Evolutionary conservation across 2,113 vertebrate species (phyloP), one percentile per base, ranked within the genome.

Genomic region (Apaloderma vittatum): DNA sequence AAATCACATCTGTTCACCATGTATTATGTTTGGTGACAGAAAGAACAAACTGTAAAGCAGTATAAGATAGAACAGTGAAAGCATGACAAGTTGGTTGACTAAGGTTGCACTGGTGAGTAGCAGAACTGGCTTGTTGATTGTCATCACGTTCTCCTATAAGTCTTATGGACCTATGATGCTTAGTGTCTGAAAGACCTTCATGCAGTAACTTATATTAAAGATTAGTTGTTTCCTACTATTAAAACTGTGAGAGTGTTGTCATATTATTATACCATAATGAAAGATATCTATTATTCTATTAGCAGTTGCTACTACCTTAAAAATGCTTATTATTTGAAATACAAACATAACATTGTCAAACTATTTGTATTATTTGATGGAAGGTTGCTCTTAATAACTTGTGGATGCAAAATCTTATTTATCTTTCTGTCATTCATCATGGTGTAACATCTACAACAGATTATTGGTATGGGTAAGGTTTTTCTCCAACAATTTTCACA

Each of bases 1-100:
- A 93, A 96, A 80, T 82, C 16, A 66, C 87, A 93, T 93, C 94
- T 96, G 84, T 54, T 94, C 65, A 71, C 57, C 70, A 77, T 93
- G 63, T 15, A 75, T 90, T 86, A 76, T 88, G 29, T 93, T 93
- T 93, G 48, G 40, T 71, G 76, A 96, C 86, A 94, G 79, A 93
- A 76, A 32, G 80, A 91, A 85, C 54, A 93, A 85, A 34, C 51
- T 81, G 22, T 61, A 88, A 94, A 88, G n/a, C 12, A 91, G 27
- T 27, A 63, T 71, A 87, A 58, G 62, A 80, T 46, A 54, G 91
- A 94, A 92, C 16, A 70, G 36, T 16, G 32, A 52, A 62, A 86
- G 43, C 12, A 62, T 7, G 16, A 32, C 32, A 88, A 88, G 82
- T 79, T 81, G 36, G 16, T 43, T 46, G 86, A 46, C 26, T 80